A percentile compares a stretch with the other conserved stretches of the same genome.
phyloP scores from a whole-genome alignment of 2,113 vertebrate species.

The Natator depressus region DNA sequence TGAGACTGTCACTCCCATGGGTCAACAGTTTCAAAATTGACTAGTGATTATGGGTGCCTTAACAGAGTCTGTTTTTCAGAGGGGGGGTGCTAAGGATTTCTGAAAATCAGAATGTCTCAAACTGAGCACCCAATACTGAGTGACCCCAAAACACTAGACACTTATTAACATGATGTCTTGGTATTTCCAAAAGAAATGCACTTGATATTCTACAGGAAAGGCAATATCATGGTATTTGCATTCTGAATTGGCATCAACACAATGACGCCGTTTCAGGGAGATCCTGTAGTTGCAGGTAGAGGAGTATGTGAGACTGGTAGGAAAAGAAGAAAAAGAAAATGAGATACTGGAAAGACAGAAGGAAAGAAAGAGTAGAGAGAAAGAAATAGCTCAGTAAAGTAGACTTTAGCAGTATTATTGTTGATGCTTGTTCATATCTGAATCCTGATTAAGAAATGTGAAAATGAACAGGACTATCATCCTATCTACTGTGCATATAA shows the following conservation, averaged over 20 bases:
- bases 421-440: background rate
- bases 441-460: background rate
- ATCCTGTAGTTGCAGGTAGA: background rate
- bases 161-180: background rate
- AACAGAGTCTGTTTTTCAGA: background rate
- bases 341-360: background rate
- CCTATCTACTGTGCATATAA: background rate
- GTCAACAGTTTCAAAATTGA: background rate
- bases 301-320: background rate
- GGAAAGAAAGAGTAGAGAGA: background rate
- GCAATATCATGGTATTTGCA: background rate
- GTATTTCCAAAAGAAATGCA: conserved; percentile 12
- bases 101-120: background rate
- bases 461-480: background rate
- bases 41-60: background rate
- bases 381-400: background rate
- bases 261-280: background rate
- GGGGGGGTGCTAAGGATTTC: background rate
- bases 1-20: background rate
- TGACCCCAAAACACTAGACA: background rate
- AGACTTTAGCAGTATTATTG: background rate
- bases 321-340: background rate
- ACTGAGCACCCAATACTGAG: background rate
- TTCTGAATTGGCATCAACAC: background rate
- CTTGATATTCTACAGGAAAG: background rate